Conservation (phyloP, 2,888 invertebrate genomes). For the Clostera curtula region DNA sequence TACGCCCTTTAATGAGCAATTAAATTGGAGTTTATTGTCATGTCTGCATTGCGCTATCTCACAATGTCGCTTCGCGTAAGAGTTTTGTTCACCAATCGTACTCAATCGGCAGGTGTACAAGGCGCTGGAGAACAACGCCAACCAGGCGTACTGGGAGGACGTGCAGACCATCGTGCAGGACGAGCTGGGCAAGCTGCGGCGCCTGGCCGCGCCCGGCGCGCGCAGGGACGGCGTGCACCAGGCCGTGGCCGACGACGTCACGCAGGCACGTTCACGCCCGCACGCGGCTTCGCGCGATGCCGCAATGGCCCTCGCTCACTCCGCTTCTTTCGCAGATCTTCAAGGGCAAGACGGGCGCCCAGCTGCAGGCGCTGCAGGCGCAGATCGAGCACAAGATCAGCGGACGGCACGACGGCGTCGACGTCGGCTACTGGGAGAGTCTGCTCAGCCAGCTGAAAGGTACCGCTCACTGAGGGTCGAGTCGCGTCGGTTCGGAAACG, state of each 20-base stretch:
- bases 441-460: conserved; percentile 94
- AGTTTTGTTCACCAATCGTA: neutral
- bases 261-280: conserved; percentile 40
- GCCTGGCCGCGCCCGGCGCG: conserved; percentile 76
- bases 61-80: too few relatives aligned
- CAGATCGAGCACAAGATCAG: conserved; percentile 92
- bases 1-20: too few relatives aligned
- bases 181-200: conserved; percentile 90
- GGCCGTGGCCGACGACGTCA: conserved; percentile 93
- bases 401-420: conserved; percentile 90
- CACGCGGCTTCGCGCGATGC: too few relatives aligned
- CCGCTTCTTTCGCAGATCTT: conserved; percentile 77
- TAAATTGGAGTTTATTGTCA: too few relatives aligned
- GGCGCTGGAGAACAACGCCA: conserved; percentile 91
- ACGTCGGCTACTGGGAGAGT: conserved; percentile 99
- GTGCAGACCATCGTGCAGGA: conserved; percentile 96
- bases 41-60: too few relatives aligned
- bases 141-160: conserved; percentile 96
- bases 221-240: conserved; percentile 90
- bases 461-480: too few relatives aligned
- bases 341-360: conserved; percentile 92
- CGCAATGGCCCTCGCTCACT: too few relatives aligned
- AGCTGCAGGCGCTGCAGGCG: conserved; percentile 86
- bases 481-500: too few relatives aligned
- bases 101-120: conserved; percentile 80